phyloP scores from a whole-genome alignment of 2,888 invertebrate species.

The Ophraella communa region DNA sequence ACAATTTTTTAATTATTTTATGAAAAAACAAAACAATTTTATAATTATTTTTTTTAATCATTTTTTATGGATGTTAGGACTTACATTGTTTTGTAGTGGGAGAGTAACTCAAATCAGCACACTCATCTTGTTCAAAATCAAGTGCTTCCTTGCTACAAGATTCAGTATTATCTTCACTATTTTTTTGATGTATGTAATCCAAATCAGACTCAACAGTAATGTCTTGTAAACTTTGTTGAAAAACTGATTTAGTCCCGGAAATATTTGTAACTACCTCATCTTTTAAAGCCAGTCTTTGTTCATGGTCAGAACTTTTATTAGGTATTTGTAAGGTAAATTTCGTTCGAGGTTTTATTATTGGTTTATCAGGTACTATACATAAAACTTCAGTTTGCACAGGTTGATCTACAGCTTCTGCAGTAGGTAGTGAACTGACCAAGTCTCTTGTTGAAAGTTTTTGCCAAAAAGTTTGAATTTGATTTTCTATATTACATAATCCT shows the following conservation, averaged over 20 bases:
- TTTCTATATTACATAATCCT: constrained; percentile 52
- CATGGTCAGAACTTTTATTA: not conserved
- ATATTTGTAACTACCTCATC: not conserved
- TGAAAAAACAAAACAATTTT: no score
- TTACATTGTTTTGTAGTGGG: not conserved
- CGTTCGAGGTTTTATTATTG: constrained; percentile 38
- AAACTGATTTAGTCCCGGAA: not conserved
- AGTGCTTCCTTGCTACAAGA: not conserved
- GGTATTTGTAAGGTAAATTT: constrained; percentile 33
- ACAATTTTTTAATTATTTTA: no score
- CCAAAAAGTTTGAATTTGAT: constrained; percentile 57
- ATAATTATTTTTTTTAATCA: no score
- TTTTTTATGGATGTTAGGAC: not conserved
- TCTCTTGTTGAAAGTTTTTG: constrained; percentile 52
- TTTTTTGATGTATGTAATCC: not conserved
- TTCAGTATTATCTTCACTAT: not conserved
- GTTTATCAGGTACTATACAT: constrained; percentile 28
- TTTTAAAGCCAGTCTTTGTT: not conserved
- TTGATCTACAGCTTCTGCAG: constrained; percentile 4
- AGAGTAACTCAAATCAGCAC: not conserved
- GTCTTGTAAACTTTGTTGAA: not conserved
- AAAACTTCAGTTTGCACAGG: not conserved
- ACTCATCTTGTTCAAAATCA: not conserved
- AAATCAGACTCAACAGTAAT: not conserved
- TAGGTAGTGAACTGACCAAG: constrained; percentile 30